Base-by-base conservation (phyloP, 2,888 invertebrate species). In the Conops quadrifasciatus region DNA sequence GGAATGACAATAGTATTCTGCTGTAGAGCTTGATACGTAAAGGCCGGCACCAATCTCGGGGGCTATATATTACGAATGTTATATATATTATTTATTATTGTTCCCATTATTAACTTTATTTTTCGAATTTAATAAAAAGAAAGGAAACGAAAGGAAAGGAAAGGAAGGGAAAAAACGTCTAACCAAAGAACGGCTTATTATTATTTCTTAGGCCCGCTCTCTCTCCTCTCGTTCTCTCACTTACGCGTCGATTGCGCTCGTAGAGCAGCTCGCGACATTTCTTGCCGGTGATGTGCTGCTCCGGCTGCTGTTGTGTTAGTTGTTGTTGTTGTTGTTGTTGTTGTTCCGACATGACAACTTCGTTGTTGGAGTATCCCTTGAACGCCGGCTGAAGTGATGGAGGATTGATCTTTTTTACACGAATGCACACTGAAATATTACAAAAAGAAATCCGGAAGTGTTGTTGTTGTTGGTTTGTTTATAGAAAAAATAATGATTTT, bases 21-120 rank as follows among this genome's bases (percentile, higher is more conserved):
- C 71, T 84, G 86, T 51, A 84, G 67, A 0, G 86, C 82, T 74
- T 85, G 84, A 70, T 80, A 84, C 7, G 86, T 82, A 67, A 85
- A 85, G 2, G 86, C 81, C 0, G 86, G 84, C 3, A 86, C 85
- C 13, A 76, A 72, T 3, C 84, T 78, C 2, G 73, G 75, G 0
- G 71, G 66, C 85, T 84, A 36, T 2, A 49, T 36, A 36, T 36
- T 36, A n/a, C n/a, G n/a, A n/a, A n/a, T n/a, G n/a, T n/a, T n/a
- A n/a, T n/a, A n/a, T n/a, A n/a, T n/a, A n/a, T n/a, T n/a, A n/a
- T n/a, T n/a, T n/a, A n/a, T n/a, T n/a, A n/a, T n/a, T n/a, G n/a
- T n/a, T n/a, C n/a, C n/a, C 9, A 36, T 36, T 36, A 7, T 36
- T 36, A 36, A 9, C 9, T 7, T 36, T 36, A 9, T 9, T 9